These are phyloP conservation scores for Drosophila leontia DNA, from an alignment of 1,140 invertebrate species.

Conservation along the genomic window DNA sequence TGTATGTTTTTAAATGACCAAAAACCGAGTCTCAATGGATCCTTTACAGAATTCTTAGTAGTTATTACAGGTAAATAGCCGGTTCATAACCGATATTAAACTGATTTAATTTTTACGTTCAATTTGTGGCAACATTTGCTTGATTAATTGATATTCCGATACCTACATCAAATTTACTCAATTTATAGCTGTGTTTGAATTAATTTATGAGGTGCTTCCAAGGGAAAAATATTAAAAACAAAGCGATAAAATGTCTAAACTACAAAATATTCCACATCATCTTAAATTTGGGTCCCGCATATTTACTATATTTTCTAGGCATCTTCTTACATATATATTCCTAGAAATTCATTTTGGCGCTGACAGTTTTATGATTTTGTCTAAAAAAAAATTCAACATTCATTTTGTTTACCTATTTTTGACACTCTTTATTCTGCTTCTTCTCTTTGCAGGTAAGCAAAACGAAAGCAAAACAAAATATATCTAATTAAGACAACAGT, in stretches of 20 bases:
- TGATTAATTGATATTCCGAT: neutral
- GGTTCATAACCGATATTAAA: neutral
- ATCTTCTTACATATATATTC: conserved; percentile 13
- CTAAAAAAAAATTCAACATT: conserved; percentile 34
- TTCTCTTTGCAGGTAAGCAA: conserved; percentile 77
- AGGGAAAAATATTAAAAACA: conserved; percentile 16
- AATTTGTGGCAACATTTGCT: neutral
- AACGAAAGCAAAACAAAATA: conserved; percentile 41
- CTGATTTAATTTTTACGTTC: neutral
- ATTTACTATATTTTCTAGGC: conserved; percentile 21
- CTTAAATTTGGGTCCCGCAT: neutral
- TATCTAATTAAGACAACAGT: conserved; percentile 18
- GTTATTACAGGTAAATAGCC: neutral
- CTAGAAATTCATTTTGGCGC: conserved; percentile 34
- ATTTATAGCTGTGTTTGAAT: neutral
- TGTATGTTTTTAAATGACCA: neutral
- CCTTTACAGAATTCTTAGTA: neutral
- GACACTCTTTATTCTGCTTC: conserved; percentile 52
- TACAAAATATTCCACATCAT: neutral
- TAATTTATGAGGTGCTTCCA: neutral
- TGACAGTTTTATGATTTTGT: conserved; percentile 55
- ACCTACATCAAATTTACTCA: neutral
- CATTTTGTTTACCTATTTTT: conserved; percentile 63
- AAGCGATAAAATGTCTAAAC: neutral
- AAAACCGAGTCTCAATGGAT: neutral